Evolutionary conservation across 2,888 invertebrate genomes (phyloP).

Genomic region (Scaptomyza flava): DNA sequence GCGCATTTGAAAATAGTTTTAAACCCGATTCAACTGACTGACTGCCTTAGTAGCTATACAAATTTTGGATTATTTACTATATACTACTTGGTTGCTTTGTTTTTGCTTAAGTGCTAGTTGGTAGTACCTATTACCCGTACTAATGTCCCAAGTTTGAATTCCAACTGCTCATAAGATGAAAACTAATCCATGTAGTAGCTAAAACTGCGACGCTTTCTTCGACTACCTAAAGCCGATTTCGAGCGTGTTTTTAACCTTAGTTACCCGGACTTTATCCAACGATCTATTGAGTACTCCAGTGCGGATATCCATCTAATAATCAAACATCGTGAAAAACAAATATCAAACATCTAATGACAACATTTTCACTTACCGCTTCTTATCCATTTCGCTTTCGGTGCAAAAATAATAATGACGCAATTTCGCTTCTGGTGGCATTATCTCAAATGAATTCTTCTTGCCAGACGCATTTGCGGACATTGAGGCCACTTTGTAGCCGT

Average conservation of each 20-base stretch:
- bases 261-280: conserved; percentile 92
- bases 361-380: conserved; percentile 89
- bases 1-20: conserved; percentile 70
- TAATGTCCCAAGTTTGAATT: conserved; percentile 61
- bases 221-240: conserved; percentile 71
- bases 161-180: conserved; percentile 3
- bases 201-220: conserved; percentile 82
- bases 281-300: conserved; percentile 96
- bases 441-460: conserved; percentile 95
- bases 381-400: conserved; percentile 97
- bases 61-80: conserved; percentile 58
- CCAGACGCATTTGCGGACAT: conserved; percentile 92
- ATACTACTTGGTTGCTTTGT: conserved; percentile 19
- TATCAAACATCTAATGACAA: neutral
- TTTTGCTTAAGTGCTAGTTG: conserved; percentile 46
- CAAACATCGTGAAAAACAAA: neutral
- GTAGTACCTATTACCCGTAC: conserved; percentile 80
- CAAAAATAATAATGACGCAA: conserved; percentile 96
- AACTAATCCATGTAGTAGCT: conserved; percentile 80
- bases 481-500: conserved; percentile 92
- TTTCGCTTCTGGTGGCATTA: conserved; percentile 93
- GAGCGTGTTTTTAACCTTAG: conserved; percentile 82
- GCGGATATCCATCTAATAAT: conserved; percentile 94
- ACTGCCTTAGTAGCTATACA: conserved; percentile 60
- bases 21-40: conserved; percentile 63